These are phyloP conservation scores for Heliconius eleuchia DNA, from an alignment of 1,140 invertebrate genomes.

Conservation along the genomic window DNA sequence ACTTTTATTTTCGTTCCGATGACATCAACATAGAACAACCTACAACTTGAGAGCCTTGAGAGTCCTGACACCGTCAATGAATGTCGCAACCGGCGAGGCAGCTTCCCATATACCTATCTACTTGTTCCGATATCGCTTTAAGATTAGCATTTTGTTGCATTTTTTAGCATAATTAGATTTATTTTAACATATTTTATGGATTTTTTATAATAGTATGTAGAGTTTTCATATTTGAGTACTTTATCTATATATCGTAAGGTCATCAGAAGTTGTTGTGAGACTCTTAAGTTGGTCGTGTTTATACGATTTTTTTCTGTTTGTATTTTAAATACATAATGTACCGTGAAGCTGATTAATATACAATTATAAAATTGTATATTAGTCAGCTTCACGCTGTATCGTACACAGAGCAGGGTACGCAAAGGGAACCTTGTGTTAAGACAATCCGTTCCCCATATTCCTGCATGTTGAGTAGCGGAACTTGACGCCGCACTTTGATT, in stretches of 20 bases:
- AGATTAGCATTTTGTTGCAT: not conserved
- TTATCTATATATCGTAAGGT: not conserved
- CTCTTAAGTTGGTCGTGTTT: not conserved
- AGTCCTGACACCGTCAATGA: not conserved
- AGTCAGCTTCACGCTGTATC: no score
- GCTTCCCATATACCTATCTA: not conserved
- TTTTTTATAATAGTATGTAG: not conserved
- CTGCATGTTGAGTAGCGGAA: no score
- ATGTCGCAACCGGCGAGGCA: conserved; percentile 11
- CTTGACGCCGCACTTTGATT: no score
- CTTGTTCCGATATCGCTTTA: conserved; percentile 4
- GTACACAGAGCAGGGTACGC: no score
- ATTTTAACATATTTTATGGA: not conserved
- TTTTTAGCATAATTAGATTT: not conserved
- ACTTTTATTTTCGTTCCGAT: conserved; percentile 50
- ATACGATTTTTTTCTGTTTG: not conserved
- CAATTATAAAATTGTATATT: no score
- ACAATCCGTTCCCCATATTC: no score
- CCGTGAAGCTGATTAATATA: no score
- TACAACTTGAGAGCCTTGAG: conserved; percentile 8
- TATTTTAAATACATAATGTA: not conserved
- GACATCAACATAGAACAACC: conserved; percentile 31
- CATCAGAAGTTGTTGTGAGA: not conserved
- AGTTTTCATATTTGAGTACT: not conserved
- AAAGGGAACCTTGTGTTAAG: no score